Conservation (phyloP, 2,797 vertebrate genomes). For the Lerista edwardsae region DNA sequence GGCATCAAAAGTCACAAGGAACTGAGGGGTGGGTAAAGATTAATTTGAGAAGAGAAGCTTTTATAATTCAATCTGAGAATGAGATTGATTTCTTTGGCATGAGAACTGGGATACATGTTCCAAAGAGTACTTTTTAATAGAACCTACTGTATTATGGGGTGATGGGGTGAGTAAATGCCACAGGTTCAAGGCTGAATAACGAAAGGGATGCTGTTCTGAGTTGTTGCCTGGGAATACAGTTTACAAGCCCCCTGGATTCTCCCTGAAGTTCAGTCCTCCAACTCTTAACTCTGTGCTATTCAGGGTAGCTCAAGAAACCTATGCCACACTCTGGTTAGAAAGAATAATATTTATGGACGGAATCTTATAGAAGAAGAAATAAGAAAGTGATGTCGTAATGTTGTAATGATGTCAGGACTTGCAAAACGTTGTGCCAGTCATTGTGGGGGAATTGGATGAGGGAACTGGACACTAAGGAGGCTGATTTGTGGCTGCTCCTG, state of each 20-base stretch:
- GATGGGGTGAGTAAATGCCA: background rate
- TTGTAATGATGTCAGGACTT: no score
- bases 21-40: constrained; percentile 49
- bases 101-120: background rate
- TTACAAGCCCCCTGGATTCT: background rate
- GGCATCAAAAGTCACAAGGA: constrained; percentile 61
- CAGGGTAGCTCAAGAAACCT: no score
- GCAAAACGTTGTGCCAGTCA: no score
- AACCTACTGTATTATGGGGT: background rate
- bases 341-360: no score
- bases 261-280: background rate
- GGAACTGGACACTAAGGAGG: no score
- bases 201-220: background rate
- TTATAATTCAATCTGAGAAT: constrained; percentile 36
- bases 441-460: no score
- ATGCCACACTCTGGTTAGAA: no score
- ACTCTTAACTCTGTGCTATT: background rate
- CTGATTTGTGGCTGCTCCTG: no score
- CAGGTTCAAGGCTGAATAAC: background rate
- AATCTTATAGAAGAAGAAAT: no score
- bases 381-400: no score
- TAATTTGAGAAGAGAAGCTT: constrained; percentile 53
- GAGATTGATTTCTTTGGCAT: background rate
- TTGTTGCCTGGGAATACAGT: background rate
- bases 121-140: background rate